Base-by-base conservation (phyloP, 2,797 vertebrate genomes). In the Lagocephalus sceleratus region DNA sequence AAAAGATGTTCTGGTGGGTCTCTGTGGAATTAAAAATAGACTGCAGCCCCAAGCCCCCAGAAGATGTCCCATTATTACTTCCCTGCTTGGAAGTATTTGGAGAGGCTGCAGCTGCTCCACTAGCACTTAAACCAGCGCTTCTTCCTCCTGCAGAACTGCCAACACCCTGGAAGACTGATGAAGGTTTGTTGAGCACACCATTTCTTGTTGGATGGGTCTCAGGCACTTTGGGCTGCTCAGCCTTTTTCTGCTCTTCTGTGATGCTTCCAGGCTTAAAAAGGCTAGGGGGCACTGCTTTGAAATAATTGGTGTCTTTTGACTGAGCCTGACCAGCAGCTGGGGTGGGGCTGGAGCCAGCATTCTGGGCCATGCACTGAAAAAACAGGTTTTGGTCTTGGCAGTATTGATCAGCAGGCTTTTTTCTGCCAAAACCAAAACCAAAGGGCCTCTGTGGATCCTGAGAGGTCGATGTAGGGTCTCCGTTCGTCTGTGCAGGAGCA, bases 311-410 rank as follows among this genome's bases (percentile, higher is more conserved):
- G 75, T 93, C 94, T 79, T 93, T 93, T 55, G 93, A 83, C 76
- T 93, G 89, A 69, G 88, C 91, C 83, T 93, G 94, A 57, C 68
- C 71, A 39, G 81, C 56, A 58, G 68, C 47, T n/a, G 81, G 63
- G 56, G 57, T 76, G 74, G 92, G 82, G 79, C 87, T 92, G 68
- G 94, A 90, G 44, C 76, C 82, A 50, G 86, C 81, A 66, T 87
- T 94, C 87, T 99, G 94, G 55, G 93, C 93, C 96, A 99, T 98
- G 79, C 95, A 98, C 60, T 98, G 96, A 88, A 99, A 97, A 93
- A 99, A 99, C 68, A 99, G 90, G 88, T 99, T 99, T 86, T 97
- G 94, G 71, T 95, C 93, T 84, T 92, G 93, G 62, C 91, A 87
- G 44, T 78, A 51, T 59, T 73, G 79, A 52, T 84, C 60, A 59